A percentile compares a stretch with the other conserved stretches of the same genome.
These are phyloP conservation scores for Zootoca vivipara DNA, from an alignment of 2,113 vertebrate species.

Conservation along the genomic window DNA sequence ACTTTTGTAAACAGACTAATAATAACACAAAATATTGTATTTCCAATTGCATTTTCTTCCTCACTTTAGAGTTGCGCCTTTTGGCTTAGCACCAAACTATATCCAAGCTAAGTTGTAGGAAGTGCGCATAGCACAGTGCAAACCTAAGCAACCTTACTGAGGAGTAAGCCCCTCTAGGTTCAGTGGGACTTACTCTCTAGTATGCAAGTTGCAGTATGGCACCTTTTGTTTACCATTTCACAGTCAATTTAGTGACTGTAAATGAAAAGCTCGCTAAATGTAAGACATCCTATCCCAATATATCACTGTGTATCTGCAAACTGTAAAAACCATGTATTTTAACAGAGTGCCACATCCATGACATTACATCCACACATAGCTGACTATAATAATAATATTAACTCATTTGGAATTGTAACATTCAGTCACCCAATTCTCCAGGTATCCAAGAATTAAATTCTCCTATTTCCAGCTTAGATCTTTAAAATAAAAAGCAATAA, in stretches of 20 bases:
- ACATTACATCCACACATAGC: background rate
- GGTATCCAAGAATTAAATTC: constrained; percentile 15
- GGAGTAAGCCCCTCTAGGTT: background rate
- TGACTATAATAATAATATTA: constrained; percentile 27
- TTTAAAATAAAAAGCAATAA: background rate
- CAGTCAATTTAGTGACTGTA: background rate
- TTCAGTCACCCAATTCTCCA: constrained; percentile 43
- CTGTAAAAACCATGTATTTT: background rate
- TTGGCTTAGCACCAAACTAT: background rate
- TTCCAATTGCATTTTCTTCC: background rate
- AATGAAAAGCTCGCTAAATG: background rate
- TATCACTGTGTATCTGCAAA: constrained; percentile 4
- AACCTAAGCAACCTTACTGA: background rate
- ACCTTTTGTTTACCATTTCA: background rate
- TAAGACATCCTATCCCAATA: background rate
- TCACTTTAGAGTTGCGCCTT: background rate
- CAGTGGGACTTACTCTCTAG: background rate
- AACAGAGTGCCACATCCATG: constrained; percentile 32
- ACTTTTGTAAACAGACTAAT: background rate
- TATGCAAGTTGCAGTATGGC: background rate
- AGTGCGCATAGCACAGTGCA: background rate
- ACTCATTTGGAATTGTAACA: constrained; percentile 22
- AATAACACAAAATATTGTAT: background rate
- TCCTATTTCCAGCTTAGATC: constrained; percentile 23
- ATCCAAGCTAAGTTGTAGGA: background rate